Base-by-base conservation (phyloP, 2,888 invertebrate species). In the Desoria tigrina region DNA sequence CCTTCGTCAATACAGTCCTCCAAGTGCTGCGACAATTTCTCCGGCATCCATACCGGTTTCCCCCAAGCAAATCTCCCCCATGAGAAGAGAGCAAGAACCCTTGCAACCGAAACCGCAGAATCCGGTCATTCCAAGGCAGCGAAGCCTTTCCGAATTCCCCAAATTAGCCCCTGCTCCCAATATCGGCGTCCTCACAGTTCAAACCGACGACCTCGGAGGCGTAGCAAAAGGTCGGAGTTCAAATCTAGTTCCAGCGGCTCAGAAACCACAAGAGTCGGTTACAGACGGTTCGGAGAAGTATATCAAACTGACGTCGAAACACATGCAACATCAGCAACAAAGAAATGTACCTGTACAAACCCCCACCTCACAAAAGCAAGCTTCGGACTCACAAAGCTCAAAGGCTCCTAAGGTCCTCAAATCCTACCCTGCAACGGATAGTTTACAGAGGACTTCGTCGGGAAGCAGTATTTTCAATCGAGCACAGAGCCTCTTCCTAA, bases 391-490 rank as follows among this genome's bases (percentile, higher is more conserved):
- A n/a, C 32, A 32, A 11, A 32, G 32, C 32, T 7, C 32, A 32
- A 32, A n/a, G n/a, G 28, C 27, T 1, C 57, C 50, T 2, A 58
- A 57, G 32, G 57, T 49, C 23, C n/a, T 45, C 6, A 49, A 49
- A 18, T 59, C 59, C 3, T 59, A 39, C 42, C 28, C 51, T 23
- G 21, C 42, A 49, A 21, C 68, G 9, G 71, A 74, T 21, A 69
- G 65, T 42, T 60, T 73, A 66, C 77, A 78, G 66, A 72, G 68
- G 76, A 78, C 75, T 65, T 78, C 54, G 67, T 77, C 73, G 71
- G 79, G 71, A 72, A 77, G 42, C 66, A 77, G 71, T 69, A 78
- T 74, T 39, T 78, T 71, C 72, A 77, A 67, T 39, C 74, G 69
- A 50, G 75, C 71, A 50, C 76, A 70, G 56, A 68, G 64, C 42